Conservation (phyloP, 2,888 invertebrate species). For the Gasteruption jaculator region DNA sequence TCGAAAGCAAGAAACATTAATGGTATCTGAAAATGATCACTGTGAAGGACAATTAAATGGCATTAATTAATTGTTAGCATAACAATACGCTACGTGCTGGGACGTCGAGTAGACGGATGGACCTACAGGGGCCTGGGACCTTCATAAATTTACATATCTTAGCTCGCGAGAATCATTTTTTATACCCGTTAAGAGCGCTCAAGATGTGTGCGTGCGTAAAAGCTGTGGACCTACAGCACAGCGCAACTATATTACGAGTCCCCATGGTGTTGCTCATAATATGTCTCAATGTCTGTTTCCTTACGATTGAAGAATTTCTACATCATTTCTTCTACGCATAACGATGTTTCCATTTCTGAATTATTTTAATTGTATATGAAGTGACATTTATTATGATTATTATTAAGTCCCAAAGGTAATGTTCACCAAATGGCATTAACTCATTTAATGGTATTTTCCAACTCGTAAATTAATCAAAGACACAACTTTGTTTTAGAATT, state of each 20-base stretch:
- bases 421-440: no score
- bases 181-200: conserved; percentile 38
- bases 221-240: conserved; percentile 44
- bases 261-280: conserved; percentile 47
- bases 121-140: conserved; percentile 29
- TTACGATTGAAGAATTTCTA: no score
- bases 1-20: no score
- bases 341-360: no score
- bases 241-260: conserved; percentile 39
- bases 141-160: conserved; percentile 50
- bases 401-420: no score
- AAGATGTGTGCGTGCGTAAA: conserved; percentile 25
- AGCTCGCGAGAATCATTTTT: conserved; percentile 48
- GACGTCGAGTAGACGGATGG: conserved; percentile 13
- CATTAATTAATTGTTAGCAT: conserved; percentile 44
- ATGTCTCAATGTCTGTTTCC: conserved; percentile 41
- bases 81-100: conserved; percentile 35
- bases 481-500: no score
- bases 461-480: no score
- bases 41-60: conserved; percentile 36
- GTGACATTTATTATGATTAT: no score
- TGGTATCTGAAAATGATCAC: no score
- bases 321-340: no score
- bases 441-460: no score
- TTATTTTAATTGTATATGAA: no score